Conservation (phyloP, 2,113 vertebrate species). For the Syngnathoides biaculeatus region DNA sequence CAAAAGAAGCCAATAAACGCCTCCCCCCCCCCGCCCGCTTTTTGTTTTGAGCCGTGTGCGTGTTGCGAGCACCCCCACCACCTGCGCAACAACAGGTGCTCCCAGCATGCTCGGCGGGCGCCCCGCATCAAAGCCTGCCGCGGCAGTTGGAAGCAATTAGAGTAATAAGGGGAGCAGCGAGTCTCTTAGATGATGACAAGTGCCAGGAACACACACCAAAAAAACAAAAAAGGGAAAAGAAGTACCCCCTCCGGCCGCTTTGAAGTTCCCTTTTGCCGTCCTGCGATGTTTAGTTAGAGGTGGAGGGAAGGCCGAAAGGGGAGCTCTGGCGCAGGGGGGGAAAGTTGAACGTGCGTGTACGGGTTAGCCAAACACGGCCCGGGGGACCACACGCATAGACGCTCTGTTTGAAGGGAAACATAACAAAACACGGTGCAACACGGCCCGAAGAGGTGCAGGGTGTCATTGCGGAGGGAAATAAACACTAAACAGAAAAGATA, state of each 20-base stretch:
- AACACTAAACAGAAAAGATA: slow-evolving; percentile 68
- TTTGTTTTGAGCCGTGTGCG: slow-evolving; percentile 16
- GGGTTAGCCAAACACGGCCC: slow-evolving; percentile 61
- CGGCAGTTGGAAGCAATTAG: slow-evolving; percentile 80
- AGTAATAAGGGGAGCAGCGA: slow-evolving; percentile 74
- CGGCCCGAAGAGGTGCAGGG: slow-evolving; percentile 67
- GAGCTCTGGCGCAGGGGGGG: slow-evolving; percentile 64
- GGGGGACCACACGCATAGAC: slow-evolving; percentile 72
- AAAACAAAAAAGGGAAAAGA: slow-evolving; percentile 68
- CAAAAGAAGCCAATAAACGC: slow-evolving; percentile 5
- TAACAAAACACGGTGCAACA: slow-evolving; percentile 72
- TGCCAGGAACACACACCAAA: slow-evolving; percentile 66
- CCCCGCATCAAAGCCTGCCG: slow-evolving; percentile 74
- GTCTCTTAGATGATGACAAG: slow-evolving; percentile 76
- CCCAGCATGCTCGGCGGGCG: slow-evolving; percentile 63
- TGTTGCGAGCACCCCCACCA: slow-evolving; percentile 33
- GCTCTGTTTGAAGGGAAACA: slow-evolving; percentile 69
- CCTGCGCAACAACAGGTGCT: slow-evolving; percentile 75
- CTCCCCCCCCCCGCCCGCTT: not conserved
- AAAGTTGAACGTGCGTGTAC: slow-evolving; percentile 65
- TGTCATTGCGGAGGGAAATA: slow-evolving; percentile 73
- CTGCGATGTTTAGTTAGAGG: slow-evolving; percentile 73
- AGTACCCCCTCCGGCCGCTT: slow-evolving; percentile 72
- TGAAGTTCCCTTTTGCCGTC: slow-evolving; percentile 75
- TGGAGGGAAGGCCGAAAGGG: slow-evolving; percentile 66